Evolutionary conservation across 1,140 invertebrate genomes (phyloP).

Genomic region (Gonioctena quinquepunctata): DNA sequence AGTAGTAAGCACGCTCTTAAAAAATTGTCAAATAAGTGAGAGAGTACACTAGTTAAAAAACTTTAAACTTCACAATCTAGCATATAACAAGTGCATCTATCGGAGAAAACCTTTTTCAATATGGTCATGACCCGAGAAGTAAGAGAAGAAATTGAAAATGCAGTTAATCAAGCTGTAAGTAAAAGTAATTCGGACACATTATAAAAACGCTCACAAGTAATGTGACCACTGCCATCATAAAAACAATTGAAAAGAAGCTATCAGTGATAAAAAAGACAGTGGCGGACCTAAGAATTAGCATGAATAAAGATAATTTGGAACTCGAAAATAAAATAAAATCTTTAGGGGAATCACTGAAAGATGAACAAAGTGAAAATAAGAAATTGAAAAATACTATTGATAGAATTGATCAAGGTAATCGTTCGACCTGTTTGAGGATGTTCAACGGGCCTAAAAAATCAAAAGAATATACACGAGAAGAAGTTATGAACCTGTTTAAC

Average conservation of each 20-base stretch:
- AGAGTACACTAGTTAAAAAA: too few species aligned
- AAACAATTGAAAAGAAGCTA: conserved; percentile 12
- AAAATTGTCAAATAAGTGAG: too few species aligned
- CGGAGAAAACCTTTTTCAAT: too few species aligned
- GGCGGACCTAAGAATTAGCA: neutral
- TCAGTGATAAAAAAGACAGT: neutral
- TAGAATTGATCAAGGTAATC: neutral
- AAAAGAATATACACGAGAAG: conserved; percentile 3
- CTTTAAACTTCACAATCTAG: too few species aligned
- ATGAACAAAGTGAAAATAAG: neutral
- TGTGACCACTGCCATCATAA: conserved; percentile 4
- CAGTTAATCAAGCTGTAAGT: conserved; percentile 9
- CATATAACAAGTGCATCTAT: too few species aligned
- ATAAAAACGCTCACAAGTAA: conserved; percentile 12
- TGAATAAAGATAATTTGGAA: neutral
- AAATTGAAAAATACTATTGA: neutral
- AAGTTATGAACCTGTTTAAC: conserved; percentile 9
- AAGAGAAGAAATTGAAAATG: conserved; percentile 4
- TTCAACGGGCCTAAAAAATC: neutral
- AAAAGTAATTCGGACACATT: neutral
- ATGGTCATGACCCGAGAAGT: conserved; percentile 11
- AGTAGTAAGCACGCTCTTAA: too few species aligned
- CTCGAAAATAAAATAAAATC: conserved; percentile 1
- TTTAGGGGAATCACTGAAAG: neutral
- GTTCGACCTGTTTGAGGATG: neutral